Evolutionary conservation across 2,888 invertebrate species (phyloP).

Genomic region (Acheta domesticus): DNA sequence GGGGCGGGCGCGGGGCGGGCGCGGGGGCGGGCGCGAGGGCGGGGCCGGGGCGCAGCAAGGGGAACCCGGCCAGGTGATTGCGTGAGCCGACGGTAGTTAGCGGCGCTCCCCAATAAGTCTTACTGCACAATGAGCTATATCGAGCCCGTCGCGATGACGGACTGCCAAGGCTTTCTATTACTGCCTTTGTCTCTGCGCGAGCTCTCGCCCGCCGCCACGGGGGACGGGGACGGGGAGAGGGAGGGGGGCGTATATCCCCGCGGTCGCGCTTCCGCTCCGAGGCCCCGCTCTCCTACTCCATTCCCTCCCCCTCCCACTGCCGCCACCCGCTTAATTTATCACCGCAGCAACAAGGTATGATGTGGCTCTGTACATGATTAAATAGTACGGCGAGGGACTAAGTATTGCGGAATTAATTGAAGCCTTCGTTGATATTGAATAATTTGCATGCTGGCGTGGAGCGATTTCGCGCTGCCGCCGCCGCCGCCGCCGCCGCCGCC

Average conservation of each 20-base stretch:
- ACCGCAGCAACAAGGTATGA: not conserved
- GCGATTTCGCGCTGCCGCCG: too few relatives aligned
- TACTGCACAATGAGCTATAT: slow-evolving; percentile 1
- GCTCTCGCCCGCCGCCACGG: not conserved
- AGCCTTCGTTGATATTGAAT: not conserved
- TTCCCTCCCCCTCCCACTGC: not conserved
- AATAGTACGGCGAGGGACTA: too few relatives aligned
- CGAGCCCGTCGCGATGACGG: slow-evolving; percentile 11
- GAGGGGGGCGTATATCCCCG: not conserved
- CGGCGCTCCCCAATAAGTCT: not conserved
- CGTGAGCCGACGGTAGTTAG: slow-evolving; percentile 5
- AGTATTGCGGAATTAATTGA: not conserved
- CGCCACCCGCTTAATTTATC: not conserved
- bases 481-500: too few relatives aligned
- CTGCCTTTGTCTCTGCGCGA: not conserved
- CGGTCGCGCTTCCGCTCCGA: not conserved
- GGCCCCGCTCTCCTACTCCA: not conserved
- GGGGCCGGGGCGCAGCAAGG: too few relatives aligned
- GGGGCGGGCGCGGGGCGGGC: too few relatives aligned
- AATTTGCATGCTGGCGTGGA: not conserved
- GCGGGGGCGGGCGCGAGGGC: too few relatives aligned
- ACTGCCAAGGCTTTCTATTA: slow-evolving; percentile 9
- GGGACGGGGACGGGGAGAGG: not conserved
- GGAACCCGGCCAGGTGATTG: not conserved
- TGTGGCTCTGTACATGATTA: too few relatives aligned